Percentiles rank a stretch among this genome's conserved stretches.
These are phyloP conservation scores for Acleris cristana DNA, from an alignment of 2,888 invertebrate genomes.

Conservation along the genomic window DNA sequence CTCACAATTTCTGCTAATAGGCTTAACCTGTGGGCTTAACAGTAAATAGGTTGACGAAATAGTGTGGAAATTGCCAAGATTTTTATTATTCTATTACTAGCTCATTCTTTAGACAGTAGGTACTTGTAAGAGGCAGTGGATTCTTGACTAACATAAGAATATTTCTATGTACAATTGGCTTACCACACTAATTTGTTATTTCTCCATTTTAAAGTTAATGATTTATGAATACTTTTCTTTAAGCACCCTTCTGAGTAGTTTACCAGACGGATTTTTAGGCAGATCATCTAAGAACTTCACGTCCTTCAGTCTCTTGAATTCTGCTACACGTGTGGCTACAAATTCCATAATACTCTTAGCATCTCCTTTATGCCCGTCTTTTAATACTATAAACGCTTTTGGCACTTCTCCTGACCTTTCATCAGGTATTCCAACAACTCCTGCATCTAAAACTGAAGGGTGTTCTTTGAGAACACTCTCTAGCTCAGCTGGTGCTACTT, in stretches of 20 bases:
- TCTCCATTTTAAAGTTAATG: not conserved
- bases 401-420: slow-evolving; percentile 88
- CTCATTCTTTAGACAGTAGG: too few species aligned
- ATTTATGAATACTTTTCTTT: slow-evolving; percentile 59
- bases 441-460: slow-evolving; percentile 90
- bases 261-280: slow-evolving; percentile 90
- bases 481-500: slow-evolving; percentile 95
- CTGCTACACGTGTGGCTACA: slow-evolving; percentile 86
- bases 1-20: too few species aligned
- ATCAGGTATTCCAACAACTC: slow-evolving; percentile 90
- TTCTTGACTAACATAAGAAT: too few species aligned
- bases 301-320: slow-evolving; percentile 88
- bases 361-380: slow-evolving; percentile 67
- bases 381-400: slow-evolving; percentile 87
- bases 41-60: too few species aligned
- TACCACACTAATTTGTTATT: too few species aligned
- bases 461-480: slow-evolving; percentile 88
- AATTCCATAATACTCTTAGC: slow-evolving; percentile 84
- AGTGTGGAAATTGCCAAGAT: too few species aligned
- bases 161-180: too few species aligned
- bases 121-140: too few species aligned
- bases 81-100: too few species aligned
- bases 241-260: slow-evolving; percentile 86
- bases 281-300: slow-evolving; percentile 86
- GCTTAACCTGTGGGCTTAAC: too few species aligned